Percentiles rank a stretch among this genome's conserved stretches.
phyloP scores from a whole-genome alignment of 2,113 vertebrate genomes.

The Microtus oregoni region DNA sequence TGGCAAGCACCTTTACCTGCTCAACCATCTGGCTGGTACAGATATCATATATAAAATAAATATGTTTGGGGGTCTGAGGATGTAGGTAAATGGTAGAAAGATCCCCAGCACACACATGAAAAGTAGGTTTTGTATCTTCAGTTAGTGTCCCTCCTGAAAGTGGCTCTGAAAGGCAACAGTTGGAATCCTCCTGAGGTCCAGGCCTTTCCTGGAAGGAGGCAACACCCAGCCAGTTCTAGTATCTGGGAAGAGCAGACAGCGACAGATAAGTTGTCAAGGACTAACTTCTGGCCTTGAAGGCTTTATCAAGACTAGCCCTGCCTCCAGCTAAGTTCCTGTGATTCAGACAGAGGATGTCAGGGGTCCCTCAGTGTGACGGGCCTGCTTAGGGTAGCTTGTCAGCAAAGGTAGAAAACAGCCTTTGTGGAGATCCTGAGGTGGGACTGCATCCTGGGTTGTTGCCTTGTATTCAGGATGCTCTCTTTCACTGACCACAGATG shows the following conservation, averaged over 20 bases:
- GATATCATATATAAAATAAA: neutral
- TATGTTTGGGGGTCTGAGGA: neutral
- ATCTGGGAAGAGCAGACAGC: neutral
- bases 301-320: constrained; percentile 55
- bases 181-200: neutral
- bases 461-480: neutral
- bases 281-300: neutral
- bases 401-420: constrained; percentile 21
- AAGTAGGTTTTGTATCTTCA: constrained; percentile 23
- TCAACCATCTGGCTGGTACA: neutral
- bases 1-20: neutral
- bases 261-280: constrained; percentile 48
- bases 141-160: neutral
- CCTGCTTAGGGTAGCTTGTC: neutral
- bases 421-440: neutral
- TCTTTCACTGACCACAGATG: neutral
- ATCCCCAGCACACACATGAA: neutral
- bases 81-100: neutral
- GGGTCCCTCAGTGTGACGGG: neutral
- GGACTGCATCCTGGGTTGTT: accelerated
- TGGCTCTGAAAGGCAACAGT: constrained; percentile 56
- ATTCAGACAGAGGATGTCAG: neutral
- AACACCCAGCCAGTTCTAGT: constrained; percentile 10
- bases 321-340: neutral
- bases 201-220: constrained; percentile 47